phyloP scores from a whole-genome alignment of 2,797 vertebrate genomes.

The Setipinna tenuifilis region DNA sequence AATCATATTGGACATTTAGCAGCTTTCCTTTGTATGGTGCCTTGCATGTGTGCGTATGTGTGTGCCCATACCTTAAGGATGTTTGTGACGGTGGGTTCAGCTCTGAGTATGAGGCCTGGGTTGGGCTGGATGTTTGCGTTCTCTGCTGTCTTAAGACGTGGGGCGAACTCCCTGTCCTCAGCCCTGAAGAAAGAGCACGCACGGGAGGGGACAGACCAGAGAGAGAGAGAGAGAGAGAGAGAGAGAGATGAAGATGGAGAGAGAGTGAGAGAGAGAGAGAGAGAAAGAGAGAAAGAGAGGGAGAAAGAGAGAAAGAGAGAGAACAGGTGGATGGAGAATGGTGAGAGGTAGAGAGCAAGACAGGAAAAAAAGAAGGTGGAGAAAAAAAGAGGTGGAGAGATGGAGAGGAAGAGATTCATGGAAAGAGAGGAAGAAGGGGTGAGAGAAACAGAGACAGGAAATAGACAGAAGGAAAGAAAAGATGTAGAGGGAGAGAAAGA shows the following conservation, averaged over 20 bases:
- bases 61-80: conserved; percentile 87
- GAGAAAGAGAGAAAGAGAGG: background rate
- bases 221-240: conserved; percentile 34
- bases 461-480: background rate
- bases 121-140: conserved; percentile 98
- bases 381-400: background rate
- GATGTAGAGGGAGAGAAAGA: background rate
- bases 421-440: too few species aligned
- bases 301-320: background rate
- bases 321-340: background rate
- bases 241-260: background rate
- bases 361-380: background rate
- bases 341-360: conserved; percentile 40
- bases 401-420: too few species aligned
- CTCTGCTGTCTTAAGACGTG: conserved; percentile 88
- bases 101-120: conserved; percentile 92
- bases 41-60: background rate
- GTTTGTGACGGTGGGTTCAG: conserved; percentile 97
- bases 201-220: conserved; percentile 45
- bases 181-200: conserved; percentile 69
- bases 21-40: too few species aligned
- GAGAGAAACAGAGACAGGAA: conserved; percentile 24
- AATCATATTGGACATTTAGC: too few species aligned
- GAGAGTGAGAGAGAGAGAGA: background rate
- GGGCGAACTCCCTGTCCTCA: conserved; percentile 88